These are phyloP conservation scores for Hirtodrosophila cameraria DNA, from an alignment of 2,888 invertebrate species.

Conservation along the genomic window DNA sequence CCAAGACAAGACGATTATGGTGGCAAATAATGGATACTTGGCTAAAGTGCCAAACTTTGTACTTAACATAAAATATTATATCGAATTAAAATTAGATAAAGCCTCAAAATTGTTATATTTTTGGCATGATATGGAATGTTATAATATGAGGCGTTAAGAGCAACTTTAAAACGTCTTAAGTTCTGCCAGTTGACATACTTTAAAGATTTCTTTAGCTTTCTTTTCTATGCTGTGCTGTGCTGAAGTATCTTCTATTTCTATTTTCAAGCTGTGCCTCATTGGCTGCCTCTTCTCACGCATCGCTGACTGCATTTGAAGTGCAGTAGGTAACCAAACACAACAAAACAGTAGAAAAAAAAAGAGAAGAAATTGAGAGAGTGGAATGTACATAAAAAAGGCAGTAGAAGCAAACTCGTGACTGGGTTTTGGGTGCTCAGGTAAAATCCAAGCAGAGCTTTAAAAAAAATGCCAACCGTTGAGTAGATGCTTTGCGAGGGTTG, in stretches of 20 bases:
- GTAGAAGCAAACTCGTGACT: constrained; percentile 24
- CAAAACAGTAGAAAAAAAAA: background rate
- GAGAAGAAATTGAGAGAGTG: no score
- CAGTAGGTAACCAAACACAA: constrained; percentile 65
- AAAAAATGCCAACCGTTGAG: background rate
- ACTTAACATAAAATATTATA: no score
- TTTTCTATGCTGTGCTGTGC: background rate
- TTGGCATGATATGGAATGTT: no score
- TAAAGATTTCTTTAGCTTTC: constrained; percentile 7
- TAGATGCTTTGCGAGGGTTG: constrained; percentile 27
- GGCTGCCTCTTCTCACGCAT: constrained; percentile 54
- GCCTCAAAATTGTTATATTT: no score
- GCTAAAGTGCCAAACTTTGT: no score
- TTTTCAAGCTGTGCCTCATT: constrained; percentile 31
- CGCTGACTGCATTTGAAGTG: constrained; percentile 71
- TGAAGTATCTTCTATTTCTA: background rate
- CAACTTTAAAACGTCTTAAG: background rate
- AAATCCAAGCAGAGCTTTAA: constrained; percentile 5
- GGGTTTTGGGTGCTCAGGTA: constrained; percentile 27
- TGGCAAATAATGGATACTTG: no score
- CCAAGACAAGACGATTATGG: no score
- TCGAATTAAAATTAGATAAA: no score
- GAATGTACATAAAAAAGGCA: background rate
- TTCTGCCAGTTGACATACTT: constrained; percentile 28
- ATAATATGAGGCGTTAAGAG: background rate